Conservation (phyloP, 1,140 invertebrate species). For the Calephelis nemesis region DNA sequence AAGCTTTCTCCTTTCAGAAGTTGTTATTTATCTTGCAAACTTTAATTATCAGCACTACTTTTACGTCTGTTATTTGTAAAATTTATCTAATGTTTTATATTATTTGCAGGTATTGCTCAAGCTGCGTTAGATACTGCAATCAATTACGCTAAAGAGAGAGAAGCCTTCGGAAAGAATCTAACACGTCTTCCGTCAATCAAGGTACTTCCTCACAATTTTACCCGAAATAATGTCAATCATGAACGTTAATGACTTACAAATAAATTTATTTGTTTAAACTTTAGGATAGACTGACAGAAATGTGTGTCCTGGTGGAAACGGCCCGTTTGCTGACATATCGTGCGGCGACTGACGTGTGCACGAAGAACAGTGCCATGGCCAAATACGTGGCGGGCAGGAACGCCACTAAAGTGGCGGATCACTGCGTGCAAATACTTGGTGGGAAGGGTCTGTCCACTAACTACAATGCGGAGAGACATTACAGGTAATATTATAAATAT, state of each 20-base stretch:
- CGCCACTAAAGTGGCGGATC: slow-evolving; percentile 90
- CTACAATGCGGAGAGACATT: slow-evolving; percentile 94
- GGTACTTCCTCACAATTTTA: slow-evolving; percentile 71
- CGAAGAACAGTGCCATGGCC: slow-evolving; percentile 92
- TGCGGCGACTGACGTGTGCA: slow-evolving; percentile 81
- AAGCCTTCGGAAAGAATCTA: slow-evolving; percentile 89
- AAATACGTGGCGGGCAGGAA: slow-evolving; percentile 92
- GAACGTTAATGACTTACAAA: too few relatives aligned
- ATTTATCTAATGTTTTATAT: neutral
- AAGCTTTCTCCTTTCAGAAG: neutral
- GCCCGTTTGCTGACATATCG: slow-evolving; percentile 90
- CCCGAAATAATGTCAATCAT: too few relatives aligned
- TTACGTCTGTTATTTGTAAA: too few relatives aligned
- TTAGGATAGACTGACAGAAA: slow-evolving; percentile 87
- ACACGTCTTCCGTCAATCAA: slow-evolving; percentile 89
- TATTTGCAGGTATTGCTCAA: slow-evolving; percentile 85
- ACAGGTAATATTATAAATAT: slow-evolving; percentile 71
- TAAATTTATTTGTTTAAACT: neutral
- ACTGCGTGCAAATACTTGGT: slow-evolving; percentile 91
- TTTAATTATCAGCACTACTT: too few relatives aligned
- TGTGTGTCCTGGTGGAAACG: slow-evolving; percentile 88
- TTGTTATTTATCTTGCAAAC: neutral
- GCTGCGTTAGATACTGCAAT: slow-evolving; percentile 92
- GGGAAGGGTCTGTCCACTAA: slow-evolving; percentile 93
- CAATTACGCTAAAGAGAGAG: slow-evolving; percentile 88